Base-by-base conservation (phyloP, 2,797 vertebrate genomes). In the Enteromius mattozi region DNA sequence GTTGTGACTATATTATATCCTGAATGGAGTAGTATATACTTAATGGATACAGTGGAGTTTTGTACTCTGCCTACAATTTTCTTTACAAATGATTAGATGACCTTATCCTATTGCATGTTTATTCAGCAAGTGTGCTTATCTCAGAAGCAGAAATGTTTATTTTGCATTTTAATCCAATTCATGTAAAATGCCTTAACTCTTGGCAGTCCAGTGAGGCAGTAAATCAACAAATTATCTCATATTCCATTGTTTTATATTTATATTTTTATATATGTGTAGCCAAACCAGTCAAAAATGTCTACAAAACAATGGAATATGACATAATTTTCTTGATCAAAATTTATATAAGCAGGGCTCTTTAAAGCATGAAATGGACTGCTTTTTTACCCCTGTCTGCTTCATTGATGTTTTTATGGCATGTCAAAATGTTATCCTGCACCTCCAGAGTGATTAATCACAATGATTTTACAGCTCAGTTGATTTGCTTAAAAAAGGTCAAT, bases 81-180 rank as follows among this genome's bases (percentile, higher is more conserved):
- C 8, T 51, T 51, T 51, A 21, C 19, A 74, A 33, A 51, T 74
- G 5, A 51, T 74, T 47, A 72, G 16, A 51, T 74, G 47, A 76
- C 49, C 49, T 37, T 75, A 14, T 37, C 19, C 2, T 30, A n/a
- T n/a, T 35, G 49, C 72, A 37, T 54, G 30, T 75, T 75, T 35
- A 75, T 54, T 56, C 12, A 76, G 30, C 6, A 4, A 76, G 33
- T 35, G 17, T 8, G 21, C 10, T 56, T 76, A 75, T 56, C 10
- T 56, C 17, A 56, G 27, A 75, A 76, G 21, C 49, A 54, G 13
- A 76, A 56, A 56, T 56, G 27, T 30, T 51, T 51, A 37, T 76
- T 76, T 56, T 21, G 49, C 49, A 76, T 76, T 76, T 56, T 75
- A 75, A 76, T 76, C 33, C 30, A 56, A 37, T 19, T 24, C 24